Conservation (phyloP, 35 echinoderm and acorn worm species). For the Holothuria glaberrima region DNA sequence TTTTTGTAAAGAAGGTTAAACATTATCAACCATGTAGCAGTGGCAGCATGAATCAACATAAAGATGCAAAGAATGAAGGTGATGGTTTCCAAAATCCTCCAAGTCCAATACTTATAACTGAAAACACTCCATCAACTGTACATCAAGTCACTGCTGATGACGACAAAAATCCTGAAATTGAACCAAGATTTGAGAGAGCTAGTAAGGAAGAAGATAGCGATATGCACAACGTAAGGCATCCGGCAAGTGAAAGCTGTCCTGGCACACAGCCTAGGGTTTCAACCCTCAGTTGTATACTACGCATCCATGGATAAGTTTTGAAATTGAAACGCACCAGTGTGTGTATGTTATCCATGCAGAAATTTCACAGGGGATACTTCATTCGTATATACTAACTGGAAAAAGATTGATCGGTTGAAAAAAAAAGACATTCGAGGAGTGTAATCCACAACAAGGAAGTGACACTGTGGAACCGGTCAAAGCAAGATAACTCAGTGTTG, state of each 20-base stretch:
- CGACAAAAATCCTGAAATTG: conserved; percentile 4
- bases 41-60: too few species aligned
- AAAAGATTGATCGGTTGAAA: not conserved
- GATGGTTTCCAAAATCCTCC: conserved; percentile 12
- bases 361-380: not conserved
- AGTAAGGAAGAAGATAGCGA: conserved; percentile 1
- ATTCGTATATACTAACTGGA: not conserved
- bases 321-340: conserved; percentile 1
- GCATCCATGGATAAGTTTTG: not conserved
- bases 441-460: not conserved
- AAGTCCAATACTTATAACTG: conserved; percentile 9
- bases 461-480: not conserved
- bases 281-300: not conserved
- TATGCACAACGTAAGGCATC: conserved; percentile 3
- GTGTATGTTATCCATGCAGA: not conserved
- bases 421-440: not conserved
- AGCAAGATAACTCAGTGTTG: not conserved
- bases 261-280: not conserved
- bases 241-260: not conserved
- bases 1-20: too few species aligned
- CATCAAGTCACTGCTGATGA: not conserved
- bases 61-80: too few species aligned
- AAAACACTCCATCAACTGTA: conserved; percentile 10
- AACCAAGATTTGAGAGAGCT: conserved; percentile 24
- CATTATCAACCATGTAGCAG: too few species aligned